Evolutionary conservation across 2,113 vertebrate genomes (phyloP).

Genomic region (Mus musculus): DNA sequence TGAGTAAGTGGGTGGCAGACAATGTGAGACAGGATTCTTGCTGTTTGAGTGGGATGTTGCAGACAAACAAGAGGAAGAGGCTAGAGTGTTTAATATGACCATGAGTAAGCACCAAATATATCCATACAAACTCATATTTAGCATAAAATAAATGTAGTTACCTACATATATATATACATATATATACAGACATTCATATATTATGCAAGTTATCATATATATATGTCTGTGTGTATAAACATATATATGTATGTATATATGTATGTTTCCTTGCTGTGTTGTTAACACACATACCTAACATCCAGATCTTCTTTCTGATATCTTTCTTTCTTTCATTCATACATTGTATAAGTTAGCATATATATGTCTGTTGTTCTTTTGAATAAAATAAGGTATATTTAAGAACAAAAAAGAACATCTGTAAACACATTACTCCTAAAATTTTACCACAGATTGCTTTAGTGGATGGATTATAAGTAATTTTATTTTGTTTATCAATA

Average conservation of each 20-base stretch:
- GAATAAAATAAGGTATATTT: not conserved
- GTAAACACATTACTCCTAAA: not conserved
- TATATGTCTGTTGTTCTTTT: not conserved
- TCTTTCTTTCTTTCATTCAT: not conserved
- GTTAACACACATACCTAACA: not conserved
- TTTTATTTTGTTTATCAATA: conserved; percentile 19
- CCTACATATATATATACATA: not conserved
- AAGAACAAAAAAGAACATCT: not conserved
- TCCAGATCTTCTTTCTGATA: not conserved
- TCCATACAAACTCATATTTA: not conserved
- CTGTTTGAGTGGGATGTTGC: not conserved
- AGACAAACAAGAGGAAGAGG: not conserved
- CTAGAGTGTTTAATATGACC: not conserved
- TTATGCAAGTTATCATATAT: not conserved
- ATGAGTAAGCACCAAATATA: not conserved
- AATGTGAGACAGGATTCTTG: not conserved
- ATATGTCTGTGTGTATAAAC: too few relatives aligned
- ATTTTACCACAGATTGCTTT: conserved; percentile 10
- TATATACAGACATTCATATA: not conserved
- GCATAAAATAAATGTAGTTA: not conserved
- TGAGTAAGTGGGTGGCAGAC: not conserved
- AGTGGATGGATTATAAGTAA: not conserved
- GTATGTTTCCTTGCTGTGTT: not conserved
- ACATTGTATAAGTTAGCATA: too few relatives aligned
- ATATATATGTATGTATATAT: not conserved